phyloP scores from a whole-genome alignment of 2,888 invertebrate genomes.

The Harpalus rufipes region DNA sequence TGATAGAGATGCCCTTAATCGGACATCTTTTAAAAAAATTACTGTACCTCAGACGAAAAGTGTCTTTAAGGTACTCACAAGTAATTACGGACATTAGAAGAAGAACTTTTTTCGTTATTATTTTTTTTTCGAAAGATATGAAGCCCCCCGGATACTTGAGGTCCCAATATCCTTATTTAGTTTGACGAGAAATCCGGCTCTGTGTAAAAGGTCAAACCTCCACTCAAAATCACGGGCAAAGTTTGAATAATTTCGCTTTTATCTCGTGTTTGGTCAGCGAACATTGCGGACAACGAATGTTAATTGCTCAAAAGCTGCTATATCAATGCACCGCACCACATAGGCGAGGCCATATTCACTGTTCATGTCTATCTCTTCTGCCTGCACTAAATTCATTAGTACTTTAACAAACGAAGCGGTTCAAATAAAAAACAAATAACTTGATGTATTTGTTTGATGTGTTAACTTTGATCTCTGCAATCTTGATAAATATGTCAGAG shows the following conservation, averaged over 20 bases:
- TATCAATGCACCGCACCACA: neutral
- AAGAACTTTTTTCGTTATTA: no score
- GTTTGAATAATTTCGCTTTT: slow-evolving; percentile 27
- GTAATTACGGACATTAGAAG: no score
- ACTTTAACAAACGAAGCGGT: neutral
- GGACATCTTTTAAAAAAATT: no score
- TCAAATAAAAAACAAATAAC: slow-evolving; percentile 13
- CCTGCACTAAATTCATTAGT: neutral
- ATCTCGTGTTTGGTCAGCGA: slow-evolving; percentile 8
- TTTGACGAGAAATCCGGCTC: no score
- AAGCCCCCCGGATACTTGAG: no score
- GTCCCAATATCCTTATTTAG: no score
- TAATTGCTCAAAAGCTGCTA: slow-evolving; percentile 3
- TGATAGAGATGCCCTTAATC: no score
- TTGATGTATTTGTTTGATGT: slow-evolving; percentile 1
- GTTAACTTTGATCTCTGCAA: slow-evolving; percentile 9
- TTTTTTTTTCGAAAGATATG: no score
- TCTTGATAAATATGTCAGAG: slow-evolving; percentile 20
- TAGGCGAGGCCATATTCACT: neutral
- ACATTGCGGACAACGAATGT: slow-evolving; percentile 6
- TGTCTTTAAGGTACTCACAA: no score
- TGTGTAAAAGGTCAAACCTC: no score
- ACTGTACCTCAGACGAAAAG: no score
- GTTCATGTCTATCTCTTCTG: neutral
- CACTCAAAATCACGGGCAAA: no score